Conservation (phyloP, 2,797 vertebrate species). For the Glossophaga mutica region DNA sequence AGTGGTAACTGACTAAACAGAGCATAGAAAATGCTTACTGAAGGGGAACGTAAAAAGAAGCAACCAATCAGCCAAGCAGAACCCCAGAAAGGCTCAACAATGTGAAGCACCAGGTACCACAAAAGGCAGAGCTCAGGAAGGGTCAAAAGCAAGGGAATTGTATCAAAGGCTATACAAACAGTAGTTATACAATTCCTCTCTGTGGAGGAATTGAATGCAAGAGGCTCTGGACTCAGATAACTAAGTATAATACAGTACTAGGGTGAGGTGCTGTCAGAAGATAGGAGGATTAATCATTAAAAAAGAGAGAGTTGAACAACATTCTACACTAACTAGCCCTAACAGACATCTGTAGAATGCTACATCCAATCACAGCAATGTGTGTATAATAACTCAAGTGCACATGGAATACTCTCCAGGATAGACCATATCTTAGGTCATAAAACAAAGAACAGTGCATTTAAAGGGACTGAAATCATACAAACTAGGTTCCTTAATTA, state of each 20-base stretch:
- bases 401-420: background rate
- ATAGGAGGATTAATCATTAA: background rate
- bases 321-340: background rate
- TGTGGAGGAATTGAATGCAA: background rate
- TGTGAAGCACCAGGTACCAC: background rate
- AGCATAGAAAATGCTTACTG: conserved; percentile 15
- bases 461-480: background rate
- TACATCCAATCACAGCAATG: background rate
- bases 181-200: background rate
- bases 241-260: background rate
- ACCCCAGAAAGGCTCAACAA: background rate
- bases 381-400: background rate
- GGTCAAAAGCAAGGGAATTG: conserved; percentile 7
- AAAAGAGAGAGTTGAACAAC: background rate
- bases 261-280: background rate
- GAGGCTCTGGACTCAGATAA: background rate
- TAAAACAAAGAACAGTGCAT: background rate
- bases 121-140: background rate
- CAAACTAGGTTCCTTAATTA: background rate
- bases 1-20: conserved; percentile 1
- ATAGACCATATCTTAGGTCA: background rate
- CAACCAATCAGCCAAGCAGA: background rate
- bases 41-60: background rate
- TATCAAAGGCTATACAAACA: background rate
- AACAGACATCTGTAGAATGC: background rate